phyloP scores from a whole-genome alignment of 1,140 invertebrate genomes.

The Leptopilina boulardi region DNA sequence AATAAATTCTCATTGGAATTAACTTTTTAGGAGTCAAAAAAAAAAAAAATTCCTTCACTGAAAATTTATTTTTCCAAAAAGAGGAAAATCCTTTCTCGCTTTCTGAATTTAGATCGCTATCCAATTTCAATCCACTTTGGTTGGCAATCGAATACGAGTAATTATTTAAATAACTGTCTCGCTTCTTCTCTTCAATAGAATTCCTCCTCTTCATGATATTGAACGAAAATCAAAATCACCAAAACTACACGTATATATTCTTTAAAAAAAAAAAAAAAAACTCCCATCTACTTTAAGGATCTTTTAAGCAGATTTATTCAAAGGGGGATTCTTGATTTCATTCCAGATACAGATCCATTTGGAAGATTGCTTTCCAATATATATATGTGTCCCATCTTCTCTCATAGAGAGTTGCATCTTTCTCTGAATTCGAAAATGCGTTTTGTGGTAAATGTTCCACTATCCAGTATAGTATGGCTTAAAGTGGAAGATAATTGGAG shows the following conservation, averaged over 20 bases:
- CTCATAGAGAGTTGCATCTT: neutral
- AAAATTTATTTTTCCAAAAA: neutral
- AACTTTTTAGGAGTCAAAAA: too few relatives aligned
- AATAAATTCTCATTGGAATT: too few relatives aligned
- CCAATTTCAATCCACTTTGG: conserved; percentile 13
- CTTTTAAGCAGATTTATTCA: conserved; percentile 26
- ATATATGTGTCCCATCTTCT: neutral
- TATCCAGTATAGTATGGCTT: neutral
- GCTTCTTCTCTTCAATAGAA: neutral
- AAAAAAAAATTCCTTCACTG: neutral
- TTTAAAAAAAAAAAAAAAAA: conserved; percentile 13
- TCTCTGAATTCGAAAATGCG: conserved; percentile 22
- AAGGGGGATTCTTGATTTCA: conserved; percentile 15
- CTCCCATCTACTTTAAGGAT: neutral
- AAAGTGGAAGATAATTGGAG: conserved; percentile 31
- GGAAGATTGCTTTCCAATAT: conserved; percentile 24
- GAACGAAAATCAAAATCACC: neutral
- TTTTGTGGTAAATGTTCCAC: conserved; percentile 4
- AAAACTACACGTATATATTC: neutral
- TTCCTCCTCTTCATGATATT: neutral
- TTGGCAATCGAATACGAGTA: neutral
- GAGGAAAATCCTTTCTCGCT: neutral
- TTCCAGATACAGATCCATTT: conserved; percentile 22
- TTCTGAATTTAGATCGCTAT: conserved; percentile 2
- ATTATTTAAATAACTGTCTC: conserved; percentile 17